Evolutionary conservation across 1,140 invertebrate species (phyloP).

Genomic region (Mycetomoellerius zeteki): DNA sequence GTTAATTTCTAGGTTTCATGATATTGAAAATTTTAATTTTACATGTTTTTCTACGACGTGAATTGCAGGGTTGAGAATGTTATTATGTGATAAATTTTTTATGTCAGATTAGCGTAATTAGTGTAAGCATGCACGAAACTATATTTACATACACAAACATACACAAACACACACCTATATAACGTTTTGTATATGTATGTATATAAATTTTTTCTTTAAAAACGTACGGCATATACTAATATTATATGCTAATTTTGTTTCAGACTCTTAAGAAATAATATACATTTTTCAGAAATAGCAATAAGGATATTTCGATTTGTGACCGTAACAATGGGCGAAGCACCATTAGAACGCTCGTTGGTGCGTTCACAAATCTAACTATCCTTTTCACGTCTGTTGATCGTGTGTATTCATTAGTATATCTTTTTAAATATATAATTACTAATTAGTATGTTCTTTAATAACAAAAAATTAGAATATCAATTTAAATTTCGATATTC

Average conservation of each 20-base stretch:
- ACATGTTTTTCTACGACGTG: background rate
- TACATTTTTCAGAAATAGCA: background rate
- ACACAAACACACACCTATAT: no score
- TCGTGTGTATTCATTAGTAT: background rate
- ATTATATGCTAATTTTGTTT: slow-evolving; percentile 28
- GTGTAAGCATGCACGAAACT: no score
- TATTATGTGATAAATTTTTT: no score
- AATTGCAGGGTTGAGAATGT: background rate
- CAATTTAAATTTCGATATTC: background rate
- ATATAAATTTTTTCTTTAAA: background rate
- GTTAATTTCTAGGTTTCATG: background rate
- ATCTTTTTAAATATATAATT: no score
- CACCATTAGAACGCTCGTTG: slow-evolving; percentile 77
- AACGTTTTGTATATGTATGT: no score
- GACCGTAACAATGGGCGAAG: slow-evolving; percentile 85
- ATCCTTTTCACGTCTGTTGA: slow-evolving; percentile 63
- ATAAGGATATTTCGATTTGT: slow-evolving; percentile 83
- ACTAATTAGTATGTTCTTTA: background rate
- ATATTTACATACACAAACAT: no score
- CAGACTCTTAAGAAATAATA: slow-evolving; percentile 10
- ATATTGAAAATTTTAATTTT: slow-evolving; percentile 3
- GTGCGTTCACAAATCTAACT: slow-evolving; percentile 83
- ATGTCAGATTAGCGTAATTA: background rate
- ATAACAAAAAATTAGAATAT: background rate
- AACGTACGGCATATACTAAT: background rate